Base-by-base conservation (phyloP, 2,888 invertebrate species). In the Alentia gelatinosa region DNA sequence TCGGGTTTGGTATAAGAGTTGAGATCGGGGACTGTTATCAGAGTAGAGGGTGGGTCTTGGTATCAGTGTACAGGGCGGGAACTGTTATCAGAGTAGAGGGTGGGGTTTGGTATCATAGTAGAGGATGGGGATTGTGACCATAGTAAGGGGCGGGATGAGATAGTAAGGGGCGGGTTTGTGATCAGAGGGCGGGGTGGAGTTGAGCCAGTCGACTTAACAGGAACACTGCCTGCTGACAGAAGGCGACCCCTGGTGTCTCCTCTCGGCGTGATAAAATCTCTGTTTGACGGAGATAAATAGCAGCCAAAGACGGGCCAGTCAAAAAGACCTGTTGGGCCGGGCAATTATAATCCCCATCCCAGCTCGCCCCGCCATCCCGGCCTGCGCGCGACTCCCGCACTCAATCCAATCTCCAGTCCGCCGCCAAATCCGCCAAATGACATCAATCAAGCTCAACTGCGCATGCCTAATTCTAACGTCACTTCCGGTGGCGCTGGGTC, bases 381-480 rank as follows among this genome's bases (percentile, higher is more conserved):
- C n/a, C n/a, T n/a, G n/a, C n/a, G n/a, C n/a, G n/a, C n/a, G n/a
- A n/a, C n/a, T 26, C 33, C 12, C 19, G 26, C 15, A 83, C 83
- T 83, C 83, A 39, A 83, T 83, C 37, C 83, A 83, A 83, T 83
- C 68, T n/a, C 40, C 39, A 56, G 3, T 26, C 83, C 23, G 15
- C 35, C 83, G 83, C 7, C 83, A 37, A 83, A 37, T 35, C 39
- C 26, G 83, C 35, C 39, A 39, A 86, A 86, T 86, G 33, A 86
- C 86, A 86, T 86, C 86, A 86, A 86, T 86, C 86, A 86, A 30
- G 47, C 42, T 50, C 50, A 86, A 86, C 86, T 86, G 86, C 86
- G 86, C 86, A 86, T 86, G 86, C 47, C 86, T 86, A 47, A 86
- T 86, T 86, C 86, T 47, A 86, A 47, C 47, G 86, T 86, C 86